A percentile compares a stretch with the other conserved stretches of the same genome.
These are phyloP conservation scores for Herminia tarsipennalis DNA, from an alignment of 2,888 invertebrate genomes.

Conservation along the genomic window DNA sequence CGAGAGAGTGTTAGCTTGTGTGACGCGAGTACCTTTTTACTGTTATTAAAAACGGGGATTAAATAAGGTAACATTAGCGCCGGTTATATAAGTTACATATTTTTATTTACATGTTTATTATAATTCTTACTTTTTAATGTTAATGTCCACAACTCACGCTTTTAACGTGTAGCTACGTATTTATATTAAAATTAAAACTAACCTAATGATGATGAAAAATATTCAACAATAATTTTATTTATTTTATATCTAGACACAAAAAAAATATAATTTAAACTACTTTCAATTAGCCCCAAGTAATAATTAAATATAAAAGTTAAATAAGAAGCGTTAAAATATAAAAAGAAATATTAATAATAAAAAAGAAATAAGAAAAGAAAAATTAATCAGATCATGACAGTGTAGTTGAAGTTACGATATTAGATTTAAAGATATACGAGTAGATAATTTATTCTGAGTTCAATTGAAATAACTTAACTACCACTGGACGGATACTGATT, in stretches of 20 bases:
- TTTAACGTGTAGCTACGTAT: conserved; percentile 20
- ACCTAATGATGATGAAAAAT: conserved; percentile 41
- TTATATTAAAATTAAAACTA: conserved; percentile 27
- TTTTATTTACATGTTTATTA: conserved; percentile 48
- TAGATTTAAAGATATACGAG: conserved; percentile 34
- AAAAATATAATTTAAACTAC: conserved; percentile 22
- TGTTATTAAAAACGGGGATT: conserved; percentile 51
- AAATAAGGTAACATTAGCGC: conserved; percentile 84
- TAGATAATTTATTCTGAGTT: conserved; percentile 25
- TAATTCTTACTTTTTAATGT: conserved; percentile 28
- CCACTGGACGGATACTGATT: conserved; percentile 85
- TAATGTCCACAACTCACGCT: conserved; percentile 31
- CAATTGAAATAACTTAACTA: conserved; percentile 69
- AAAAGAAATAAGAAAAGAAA: conserved; percentile 40
- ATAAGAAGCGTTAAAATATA: background rate
- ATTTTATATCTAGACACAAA: conserved; percentile 30
- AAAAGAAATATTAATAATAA: background rate
- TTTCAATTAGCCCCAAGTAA: background rate
- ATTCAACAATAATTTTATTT: conserved; percentile 21
- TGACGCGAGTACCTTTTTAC: conserved; percentile 72
- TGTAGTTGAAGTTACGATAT: conserved; percentile 35
- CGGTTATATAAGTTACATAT: conserved; percentile 53
- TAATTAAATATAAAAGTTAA: background rate
- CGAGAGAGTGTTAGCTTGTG: conserved; percentile 36
- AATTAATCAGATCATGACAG: conserved; percentile 54